A percentile compares a stretch with the other conserved stretches of the same genome.
These are phyloP conservation scores for Eueides isabella DNA, from an alignment of 1,140 invertebrate species.

Conservation along the genomic window DNA sequence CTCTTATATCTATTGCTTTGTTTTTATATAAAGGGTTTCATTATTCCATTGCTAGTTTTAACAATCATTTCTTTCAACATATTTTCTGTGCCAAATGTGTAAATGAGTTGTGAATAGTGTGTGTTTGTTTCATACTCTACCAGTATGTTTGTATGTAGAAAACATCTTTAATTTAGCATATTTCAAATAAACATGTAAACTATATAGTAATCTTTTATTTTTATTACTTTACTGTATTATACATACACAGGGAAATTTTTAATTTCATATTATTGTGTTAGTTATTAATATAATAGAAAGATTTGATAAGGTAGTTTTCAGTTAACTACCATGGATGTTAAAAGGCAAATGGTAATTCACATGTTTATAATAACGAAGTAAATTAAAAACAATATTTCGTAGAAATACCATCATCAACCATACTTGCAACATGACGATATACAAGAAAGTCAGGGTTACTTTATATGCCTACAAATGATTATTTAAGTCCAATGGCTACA, in stretches of 20 bases:
- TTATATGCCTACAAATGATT: too few species aligned
- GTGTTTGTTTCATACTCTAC: not conserved
- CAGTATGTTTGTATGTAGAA: not conserved
- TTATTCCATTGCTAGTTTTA: not conserved
- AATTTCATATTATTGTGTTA: not conserved
- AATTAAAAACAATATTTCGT: not conserved
- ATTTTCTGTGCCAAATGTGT: constrained; percentile 4
- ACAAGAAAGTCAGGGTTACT: too few species aligned
- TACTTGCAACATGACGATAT: not conserved
- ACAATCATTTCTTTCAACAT: not conserved
- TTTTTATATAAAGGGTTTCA: constrained; percentile 34
- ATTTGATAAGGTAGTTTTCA: not conserved
- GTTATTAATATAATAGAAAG: not conserved
- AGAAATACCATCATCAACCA: not conserved
- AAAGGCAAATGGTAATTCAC: not conserved
- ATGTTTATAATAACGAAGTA: not conserved
- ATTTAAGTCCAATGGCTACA: too few species aligned
- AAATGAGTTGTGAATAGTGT: not conserved
- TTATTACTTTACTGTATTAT: not conserved
- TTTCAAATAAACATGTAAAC: not conserved
- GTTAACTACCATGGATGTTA: not conserved
- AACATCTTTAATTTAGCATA: not conserved
- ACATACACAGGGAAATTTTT: not conserved
- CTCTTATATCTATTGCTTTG: constrained; percentile 37
- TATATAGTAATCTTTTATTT: not conserved